phyloP scores from a whole-genome alignment of 2,113 vertebrate genomes.

The Myiozetetes cayanensis region DNA sequence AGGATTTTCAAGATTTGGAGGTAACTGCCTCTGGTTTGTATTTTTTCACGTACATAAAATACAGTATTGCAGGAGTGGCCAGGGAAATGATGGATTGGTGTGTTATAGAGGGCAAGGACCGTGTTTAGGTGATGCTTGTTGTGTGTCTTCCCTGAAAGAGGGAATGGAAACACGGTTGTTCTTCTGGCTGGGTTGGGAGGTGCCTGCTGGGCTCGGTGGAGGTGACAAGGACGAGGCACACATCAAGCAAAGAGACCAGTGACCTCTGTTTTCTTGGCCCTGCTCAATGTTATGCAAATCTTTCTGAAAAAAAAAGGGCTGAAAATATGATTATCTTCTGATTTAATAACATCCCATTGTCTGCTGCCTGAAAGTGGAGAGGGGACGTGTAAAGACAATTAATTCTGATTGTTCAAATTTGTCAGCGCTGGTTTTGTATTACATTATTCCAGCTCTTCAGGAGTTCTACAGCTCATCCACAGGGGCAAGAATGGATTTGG shows the following conservation, averaged over 20 bases:
- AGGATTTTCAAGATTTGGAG: neutral
- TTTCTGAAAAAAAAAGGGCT: neutral
- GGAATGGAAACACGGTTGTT: accelerated
- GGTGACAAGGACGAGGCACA: accelerated
- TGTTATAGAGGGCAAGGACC: neutral
- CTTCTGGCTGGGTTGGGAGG: neutral
- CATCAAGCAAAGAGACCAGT: neutral
- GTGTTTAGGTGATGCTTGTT: accelerated
- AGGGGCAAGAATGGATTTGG: neutral
- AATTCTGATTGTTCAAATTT: neutral
- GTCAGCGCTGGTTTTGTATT: neutral
- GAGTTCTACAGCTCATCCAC: neutral
- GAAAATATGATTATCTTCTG: neutral
- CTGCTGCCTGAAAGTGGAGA: neutral
- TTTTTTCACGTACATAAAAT: neutral
- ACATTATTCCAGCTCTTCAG: neutral
- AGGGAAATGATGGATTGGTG: neutral
- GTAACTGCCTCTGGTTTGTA: neutral
- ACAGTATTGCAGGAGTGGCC: neutral
- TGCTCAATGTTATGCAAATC: neutral
- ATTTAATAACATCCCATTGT: neutral
- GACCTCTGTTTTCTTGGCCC: neutral
- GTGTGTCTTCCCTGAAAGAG: neutral
- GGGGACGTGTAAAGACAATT: neutral
- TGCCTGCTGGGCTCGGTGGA: neutral